Percentiles rank a stretch among this genome's conserved stretches.
These are phyloP conservation scores for Oceanodroma leucorhoa DNA, from an alignment of 2,797 vertebrate genomes.

Conservation along the genomic window DNA sequence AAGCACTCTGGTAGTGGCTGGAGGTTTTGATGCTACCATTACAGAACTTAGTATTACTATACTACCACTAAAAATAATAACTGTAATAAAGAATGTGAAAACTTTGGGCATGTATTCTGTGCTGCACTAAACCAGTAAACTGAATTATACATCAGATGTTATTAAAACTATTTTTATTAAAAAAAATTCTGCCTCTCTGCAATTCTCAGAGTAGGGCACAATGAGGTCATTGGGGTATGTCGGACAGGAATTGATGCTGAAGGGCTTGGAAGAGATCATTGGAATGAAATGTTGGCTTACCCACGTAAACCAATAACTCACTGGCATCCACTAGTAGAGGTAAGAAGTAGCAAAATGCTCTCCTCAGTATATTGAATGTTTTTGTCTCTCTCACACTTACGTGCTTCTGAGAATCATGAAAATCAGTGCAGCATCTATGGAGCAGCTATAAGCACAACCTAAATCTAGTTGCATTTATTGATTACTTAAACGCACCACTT, in stretches of 20 bases:
- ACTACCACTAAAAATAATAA: not conserved
- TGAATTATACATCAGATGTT: not conserved
- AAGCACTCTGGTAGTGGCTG: not conserved
- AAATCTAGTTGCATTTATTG: not conserved
- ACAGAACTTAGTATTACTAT: not conserved
- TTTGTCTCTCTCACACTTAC: not conserved
- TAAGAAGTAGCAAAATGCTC: conserved; percentile 56
- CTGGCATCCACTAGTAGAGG: conserved; percentile 95
- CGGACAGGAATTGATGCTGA: conserved; percentile 90
- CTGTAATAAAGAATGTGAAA: not conserved
- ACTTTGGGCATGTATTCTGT: not conserved
- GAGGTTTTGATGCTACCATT: not conserved
- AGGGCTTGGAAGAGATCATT: conserved; percentile 94
- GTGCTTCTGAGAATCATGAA: not conserved
- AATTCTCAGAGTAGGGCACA: conserved; percentile 90
- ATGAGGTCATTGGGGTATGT: conserved; percentile 96
- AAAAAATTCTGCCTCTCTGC: not conserved
- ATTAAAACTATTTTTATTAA: conserved; percentile 10
- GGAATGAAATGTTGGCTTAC: conserved; percentile 98
- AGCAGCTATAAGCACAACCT: not conserved
- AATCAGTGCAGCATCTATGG: not conserved
- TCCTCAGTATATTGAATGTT: not conserved
- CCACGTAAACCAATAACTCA: conserved; percentile 97
- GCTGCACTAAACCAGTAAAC: not conserved
- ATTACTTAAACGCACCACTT: not conserved